Percentiles rank a stretch among this genome's conserved stretches.
Evolutionary conservation across 2,888 invertebrate species (phyloP).

Genomic region (Sturmia bella): DNA sequence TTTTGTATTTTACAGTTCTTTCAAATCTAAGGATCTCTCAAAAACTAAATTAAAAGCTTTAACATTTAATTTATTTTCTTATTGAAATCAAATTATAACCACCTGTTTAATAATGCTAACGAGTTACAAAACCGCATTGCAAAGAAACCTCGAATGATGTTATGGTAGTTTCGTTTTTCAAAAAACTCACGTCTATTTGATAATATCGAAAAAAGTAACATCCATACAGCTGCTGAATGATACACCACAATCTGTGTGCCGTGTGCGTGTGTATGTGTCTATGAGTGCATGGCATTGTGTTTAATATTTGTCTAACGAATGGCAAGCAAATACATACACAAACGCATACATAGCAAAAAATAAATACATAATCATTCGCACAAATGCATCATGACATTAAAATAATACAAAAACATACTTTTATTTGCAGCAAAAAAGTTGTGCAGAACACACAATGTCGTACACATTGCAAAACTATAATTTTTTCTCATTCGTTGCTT

Average conservation of each 20-base stretch:
- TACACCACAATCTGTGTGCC: not conserved
- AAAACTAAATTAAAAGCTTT: not conserved
- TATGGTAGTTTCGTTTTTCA: slow-evolving; percentile 6
- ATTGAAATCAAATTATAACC: slow-evolving; percentile 11
- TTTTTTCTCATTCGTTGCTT: slow-evolving; percentile 3
- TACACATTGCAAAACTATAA: too few relatives aligned
- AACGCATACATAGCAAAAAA: not conserved
- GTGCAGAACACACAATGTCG: not conserved
- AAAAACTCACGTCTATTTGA: slow-evolving; percentile 40
- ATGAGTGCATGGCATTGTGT: slow-evolving; percentile 1
- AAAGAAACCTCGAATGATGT: slow-evolving; percentile 51
- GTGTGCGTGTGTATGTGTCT: not conserved
- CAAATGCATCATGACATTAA: slow-evolving; percentile 34
- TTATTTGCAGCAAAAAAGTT: slow-evolving; percentile 15
- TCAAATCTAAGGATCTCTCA: too few relatives aligned
- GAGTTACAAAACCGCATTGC: slow-evolving; percentile 29
- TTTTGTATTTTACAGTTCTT: not conserved
- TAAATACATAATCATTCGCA: slow-evolving; percentile 31
- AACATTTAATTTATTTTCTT: not conserved
- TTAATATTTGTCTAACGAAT: slow-evolving; percentile 11
- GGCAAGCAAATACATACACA: not conserved
- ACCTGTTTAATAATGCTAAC: slow-evolving; percentile 30
- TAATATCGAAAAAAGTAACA: slow-evolving; percentile 15
- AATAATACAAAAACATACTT: slow-evolving; percentile 9
- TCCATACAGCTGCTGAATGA: not conserved